Conservation (phyloP, 1,140 invertebrate genomes). For the Drusus annulatus region DNA sequence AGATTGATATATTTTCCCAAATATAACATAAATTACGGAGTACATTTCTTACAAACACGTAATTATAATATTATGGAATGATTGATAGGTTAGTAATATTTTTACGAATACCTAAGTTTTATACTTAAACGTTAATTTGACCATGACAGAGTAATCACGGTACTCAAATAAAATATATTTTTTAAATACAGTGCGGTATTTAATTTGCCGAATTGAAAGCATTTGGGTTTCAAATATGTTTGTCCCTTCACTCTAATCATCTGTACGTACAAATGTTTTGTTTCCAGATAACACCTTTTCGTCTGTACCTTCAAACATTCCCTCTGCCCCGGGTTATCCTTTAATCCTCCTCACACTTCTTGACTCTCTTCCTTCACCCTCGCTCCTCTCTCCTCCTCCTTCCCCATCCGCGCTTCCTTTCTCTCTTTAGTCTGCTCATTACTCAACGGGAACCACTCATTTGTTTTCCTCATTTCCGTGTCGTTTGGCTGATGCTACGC, state of each 20-base stretch:
- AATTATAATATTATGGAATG: too few species aligned
- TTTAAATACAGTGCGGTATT: too few species aligned
- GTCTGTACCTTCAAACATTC: slow-evolving; percentile 17
- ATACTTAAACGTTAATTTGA: too few species aligned
- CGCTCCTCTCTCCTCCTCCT: neutral
- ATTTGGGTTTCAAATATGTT: neutral
- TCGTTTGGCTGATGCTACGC: slow-evolving; percentile 50
- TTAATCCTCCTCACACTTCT: neutral
- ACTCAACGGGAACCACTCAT: slow-evolving; percentile 56
- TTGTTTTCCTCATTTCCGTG: slow-evolving; percentile 57
- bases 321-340: neutral
- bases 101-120: too few species aligned
- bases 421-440: slow-evolving; percentile 49
- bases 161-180: too few species aligned
- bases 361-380: neutral
- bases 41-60: too few species aligned
- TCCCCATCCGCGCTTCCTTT: neutral
- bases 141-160: too few species aligned
- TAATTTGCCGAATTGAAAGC: neutral
- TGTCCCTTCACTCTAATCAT: slow-evolving; percentile 12
- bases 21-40: too few species aligned
- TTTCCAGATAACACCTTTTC: slow-evolving; percentile 36
- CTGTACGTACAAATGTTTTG: slow-evolving; percentile 8
- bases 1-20: too few species aligned
- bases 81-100: too few species aligned